Evolutionary conservation across 2,797 vertebrate species (phyloP).

Genomic region (Momotus momota): DNA sequence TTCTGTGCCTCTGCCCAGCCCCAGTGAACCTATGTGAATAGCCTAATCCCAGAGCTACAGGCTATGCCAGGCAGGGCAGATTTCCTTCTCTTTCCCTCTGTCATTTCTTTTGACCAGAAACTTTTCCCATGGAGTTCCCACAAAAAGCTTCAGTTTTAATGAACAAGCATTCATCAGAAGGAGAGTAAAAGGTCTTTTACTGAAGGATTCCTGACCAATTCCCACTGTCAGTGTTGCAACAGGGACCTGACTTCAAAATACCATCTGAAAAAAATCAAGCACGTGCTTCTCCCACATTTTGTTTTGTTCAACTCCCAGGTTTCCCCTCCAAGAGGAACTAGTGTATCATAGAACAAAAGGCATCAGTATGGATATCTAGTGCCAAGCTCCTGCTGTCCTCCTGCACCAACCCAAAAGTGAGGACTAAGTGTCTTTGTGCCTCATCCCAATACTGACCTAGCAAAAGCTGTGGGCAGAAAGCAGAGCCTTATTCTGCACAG

Average conservation of each 20-base stretch:
- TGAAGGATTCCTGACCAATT: slow-evolving; percentile 14
- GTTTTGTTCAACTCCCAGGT: not conserved
- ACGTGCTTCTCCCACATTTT: not conserved
- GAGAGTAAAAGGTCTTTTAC: not conserved
- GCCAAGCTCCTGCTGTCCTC: not conserved
- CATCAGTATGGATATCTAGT: not conserved
- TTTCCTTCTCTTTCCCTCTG: not conserved
- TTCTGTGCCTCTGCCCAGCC: not conserved
- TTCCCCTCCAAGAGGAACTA: not conserved
- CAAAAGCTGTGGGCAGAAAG: not conserved
- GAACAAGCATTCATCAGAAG: slow-evolving; percentile 20
- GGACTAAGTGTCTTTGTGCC: slow-evolving; percentile 16
- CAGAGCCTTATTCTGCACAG: not conserved
- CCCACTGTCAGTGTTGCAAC: not conserved
- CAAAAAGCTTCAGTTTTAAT: slow-evolving; percentile 48
- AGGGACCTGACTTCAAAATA: slow-evolving; percentile 9
- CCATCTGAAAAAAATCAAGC: not conserved
- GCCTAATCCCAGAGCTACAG: not conserved
- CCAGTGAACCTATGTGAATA: not conserved
- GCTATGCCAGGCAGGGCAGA: not conserved
- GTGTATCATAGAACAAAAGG: not conserved
- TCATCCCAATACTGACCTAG: fast-evolving
- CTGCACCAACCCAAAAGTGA: slow-evolving; percentile 6
- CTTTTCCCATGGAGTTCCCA: slow-evolving; percentile 35
- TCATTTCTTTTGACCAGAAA: slow-evolving; percentile 36